Evolutionary conservation across 2,888 invertebrate genomes (phyloP).

Genomic region (Acleris cristana): DNA sequence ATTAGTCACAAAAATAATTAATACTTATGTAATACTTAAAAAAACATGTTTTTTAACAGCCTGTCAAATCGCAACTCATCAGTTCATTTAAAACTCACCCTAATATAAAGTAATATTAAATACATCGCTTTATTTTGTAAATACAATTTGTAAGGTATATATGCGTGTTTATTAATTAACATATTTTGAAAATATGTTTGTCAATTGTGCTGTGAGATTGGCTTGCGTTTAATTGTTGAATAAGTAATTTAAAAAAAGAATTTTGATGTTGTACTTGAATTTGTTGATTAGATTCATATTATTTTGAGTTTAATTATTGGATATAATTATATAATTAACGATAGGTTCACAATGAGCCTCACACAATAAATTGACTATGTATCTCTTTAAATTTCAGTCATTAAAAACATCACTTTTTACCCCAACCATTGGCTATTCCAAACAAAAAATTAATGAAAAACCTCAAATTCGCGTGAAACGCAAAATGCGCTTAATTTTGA

Average conservation of each 20-base stretch:
- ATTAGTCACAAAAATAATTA: too few species aligned
- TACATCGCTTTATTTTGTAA: constrained; percentile 80
- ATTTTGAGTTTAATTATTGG: neutral
- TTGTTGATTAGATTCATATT: neutral
- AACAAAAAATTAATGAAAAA: too few species aligned
- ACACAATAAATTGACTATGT: too few species aligned
- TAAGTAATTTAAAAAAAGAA: constrained; percentile 40
- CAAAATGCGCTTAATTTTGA: too few species aligned
- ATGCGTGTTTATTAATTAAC: constrained; percentile 80
- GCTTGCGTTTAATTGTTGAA: constrained; percentile 64
- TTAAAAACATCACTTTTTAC: too few species aligned
- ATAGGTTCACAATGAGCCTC: too few species aligned
- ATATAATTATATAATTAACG: too few species aligned
- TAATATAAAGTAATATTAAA: constrained; percentile 57
- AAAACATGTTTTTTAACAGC: neutral
- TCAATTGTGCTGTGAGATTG: constrained; percentile 81
- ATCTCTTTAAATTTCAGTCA: too few species aligned
- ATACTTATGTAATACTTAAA: too few species aligned
- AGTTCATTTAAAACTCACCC: constrained; percentile 62
- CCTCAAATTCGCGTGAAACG: too few species aligned
- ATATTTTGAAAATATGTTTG: constrained; percentile 84
- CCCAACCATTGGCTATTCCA: too few species aligned
- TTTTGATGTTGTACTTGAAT: constrained; percentile 10
- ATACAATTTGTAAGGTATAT: constrained; percentile 81
- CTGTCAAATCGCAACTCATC: constrained; percentile 42